Conservation (phyloP, 2,113 vertebrate species). For the Buteo buteo region DNA sequence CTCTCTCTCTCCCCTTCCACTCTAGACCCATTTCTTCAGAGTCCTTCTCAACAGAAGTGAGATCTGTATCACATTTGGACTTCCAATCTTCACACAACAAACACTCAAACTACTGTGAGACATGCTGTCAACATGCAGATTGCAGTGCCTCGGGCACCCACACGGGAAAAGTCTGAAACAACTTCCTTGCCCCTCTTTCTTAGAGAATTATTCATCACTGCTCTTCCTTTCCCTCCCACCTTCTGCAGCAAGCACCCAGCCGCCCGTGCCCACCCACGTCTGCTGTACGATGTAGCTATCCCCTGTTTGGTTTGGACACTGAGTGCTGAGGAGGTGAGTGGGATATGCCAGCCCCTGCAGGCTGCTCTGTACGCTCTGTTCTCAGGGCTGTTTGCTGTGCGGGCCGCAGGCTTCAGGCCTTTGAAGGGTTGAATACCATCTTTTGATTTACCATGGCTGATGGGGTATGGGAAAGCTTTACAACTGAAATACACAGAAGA, state of each 20-base stretch:
- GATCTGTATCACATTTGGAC: background rate
- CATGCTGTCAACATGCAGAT: background rate
- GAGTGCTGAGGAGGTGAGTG: background rate
- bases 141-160: background rate
- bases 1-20: background rate
- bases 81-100: constrained; percentile 30
- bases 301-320: background rate
- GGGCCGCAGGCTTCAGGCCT: constrained; percentile 98
- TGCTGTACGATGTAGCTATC: background rate
- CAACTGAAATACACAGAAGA: constrained; percentile 63
- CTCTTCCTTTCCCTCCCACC: background rate
- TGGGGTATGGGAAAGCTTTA: constrained; percentile 67
- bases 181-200: background rate
- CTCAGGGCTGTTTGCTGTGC: constrained; percentile 93
- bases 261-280: fast-evolving
- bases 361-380: constrained; percentile 87
- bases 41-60: background rate
- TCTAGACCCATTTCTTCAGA: background rate
- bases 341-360: constrained; percentile 80
- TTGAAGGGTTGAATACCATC: constrained; percentile 99
- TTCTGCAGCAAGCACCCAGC: background rate
- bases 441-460: constrained; percentile 90
- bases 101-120: background rate
- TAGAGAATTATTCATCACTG: background rate
- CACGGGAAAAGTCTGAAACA: background rate